phyloP scores from a whole-genome alignment of 1,140 invertebrate species.

The Rhysida immarginata region DNA sequence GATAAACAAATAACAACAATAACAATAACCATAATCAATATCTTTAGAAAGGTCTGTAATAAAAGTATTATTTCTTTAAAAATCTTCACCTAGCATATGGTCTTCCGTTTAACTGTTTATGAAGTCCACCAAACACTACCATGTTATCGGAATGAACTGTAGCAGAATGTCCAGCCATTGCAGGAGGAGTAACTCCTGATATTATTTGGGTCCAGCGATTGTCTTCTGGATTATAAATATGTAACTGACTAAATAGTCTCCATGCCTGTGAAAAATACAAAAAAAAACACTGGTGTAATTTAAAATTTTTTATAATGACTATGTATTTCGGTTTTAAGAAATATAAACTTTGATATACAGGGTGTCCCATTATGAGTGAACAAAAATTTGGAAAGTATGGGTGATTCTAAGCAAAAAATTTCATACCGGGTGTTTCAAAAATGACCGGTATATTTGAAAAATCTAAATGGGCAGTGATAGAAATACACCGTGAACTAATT shows the following conservation, averaged over 20 bases:
- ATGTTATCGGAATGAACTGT: slow-evolving; percentile 69
- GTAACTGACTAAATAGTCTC: slow-evolving; percentile 77
- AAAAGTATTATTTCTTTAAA: background rate
- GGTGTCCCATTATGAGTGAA: too few relatives aligned
- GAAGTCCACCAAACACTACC: slow-evolving; percentile 77
- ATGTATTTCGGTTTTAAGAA: too few relatives aligned
- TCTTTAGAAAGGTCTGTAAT: background rate
- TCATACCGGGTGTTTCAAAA: too few relatives aligned
- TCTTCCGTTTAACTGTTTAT: slow-evolving; percentile 24
- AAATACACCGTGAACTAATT: too few relatives aligned
- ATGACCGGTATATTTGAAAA: too few relatives aligned
- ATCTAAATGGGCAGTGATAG: too few relatives aligned
- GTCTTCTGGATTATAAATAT: slow-evolving; percentile 64
- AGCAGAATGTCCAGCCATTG: slow-evolving; percentile 80
- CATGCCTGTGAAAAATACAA: slow-evolving; percentile 21
- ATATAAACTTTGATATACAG: too few relatives aligned
- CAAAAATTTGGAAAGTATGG: too few relatives aligned
- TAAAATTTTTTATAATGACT: too few relatives aligned
- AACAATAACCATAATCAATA: background rate
- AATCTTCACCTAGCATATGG: slow-evolving; percentile 17
- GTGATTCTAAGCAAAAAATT: too few relatives aligned
- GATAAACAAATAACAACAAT: background rate
- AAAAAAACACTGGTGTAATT: background rate
- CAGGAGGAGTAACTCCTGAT: slow-evolving; percentile 45
- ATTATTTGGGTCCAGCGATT: slow-evolving; percentile 71